Evolutionary conservation across 1,140 invertebrate genomes (phyloP), one percentile per base, ranked within the genome.

Genomic region (Brachionus rotundiformis): DNA sequence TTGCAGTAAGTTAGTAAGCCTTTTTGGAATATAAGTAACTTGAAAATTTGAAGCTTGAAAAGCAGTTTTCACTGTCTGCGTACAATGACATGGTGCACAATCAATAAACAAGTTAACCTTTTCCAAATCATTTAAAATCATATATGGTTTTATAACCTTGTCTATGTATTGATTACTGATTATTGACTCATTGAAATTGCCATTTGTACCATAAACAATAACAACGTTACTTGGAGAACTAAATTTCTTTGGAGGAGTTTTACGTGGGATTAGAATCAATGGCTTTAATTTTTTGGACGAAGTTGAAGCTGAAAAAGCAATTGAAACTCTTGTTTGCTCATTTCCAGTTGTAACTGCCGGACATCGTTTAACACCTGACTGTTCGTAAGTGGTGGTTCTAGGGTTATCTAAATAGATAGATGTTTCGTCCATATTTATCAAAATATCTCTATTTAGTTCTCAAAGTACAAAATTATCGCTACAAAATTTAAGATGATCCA

Each of bases 131-230:
- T 59, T 25, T 59, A 59, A 23, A n/a, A 25, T 59, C 16, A 59
- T 59, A 23, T 59, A 59, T 25, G 54, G 54, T 59, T 23, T 59
- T 7, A 59, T 4, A 11, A 59, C 25, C n/a, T 23, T 59, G 3
- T 59, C 54, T 23, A 59, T 23, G 16, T 59, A 59, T 59, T 59
- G 54, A 23, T 59, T 59, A 59, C 54, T 59, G n/a, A 59, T 59
- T 49, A 49, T 49, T 49, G 47, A 49, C 19, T 49, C 47, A 49
- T 49, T 49, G 47, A 49, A 49, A 49, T 49, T 13, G 19, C 47
- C 47, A 49, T 13, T 49, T 49, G 47, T 49, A 49, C 47, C 4
- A 49, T 49, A 49, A 49, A 49, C 19, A 49, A 49, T 19, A 49
- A 49, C 47, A 13, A 49, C 47, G 3, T 49, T 49, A 49, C 19